Evolutionary conservation across 2,113 vertebrate genomes (phyloP), one percentile per base, ranked within the genome.

Genomic region (Cyphomyrus plagiostoma): DNA sequence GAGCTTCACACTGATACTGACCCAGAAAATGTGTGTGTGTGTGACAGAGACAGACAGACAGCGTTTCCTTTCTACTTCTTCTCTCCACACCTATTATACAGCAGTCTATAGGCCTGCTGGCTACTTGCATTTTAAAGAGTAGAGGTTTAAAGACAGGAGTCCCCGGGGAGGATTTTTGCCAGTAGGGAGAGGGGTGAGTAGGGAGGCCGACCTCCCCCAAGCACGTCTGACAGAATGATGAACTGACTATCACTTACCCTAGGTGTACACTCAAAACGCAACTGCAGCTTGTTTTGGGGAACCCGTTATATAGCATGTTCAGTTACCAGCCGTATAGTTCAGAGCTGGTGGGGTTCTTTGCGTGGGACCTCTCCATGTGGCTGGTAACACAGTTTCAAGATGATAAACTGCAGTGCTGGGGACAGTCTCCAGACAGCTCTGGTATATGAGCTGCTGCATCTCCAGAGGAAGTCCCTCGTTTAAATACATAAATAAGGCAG

Each of bases 91-190:
- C 35, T 96, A 96, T 96, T 96, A 96, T 96, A 95, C 94, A 95
- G 93, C 93, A 95, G 95, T 95, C 96, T 96, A 95, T 96, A 97
- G 96, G 96, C 97, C 97, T 97, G 97, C 97, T 97, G 97, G 97
- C 97, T 98, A 96, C 95, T 93, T 98, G 98, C 98, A 99, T 99
- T 98, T 98, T 98, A 99, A 99, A 97, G 97, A 98, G 97, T 88
- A 90, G 96, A 96, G 96, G 96, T 97, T 99, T 98, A 98, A 97
- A 98, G 97, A 96, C 95, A 92, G 93, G 90, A 96, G 96, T 97
- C 97, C 91, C 96, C 48, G 94, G 97, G 98, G 97, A 97, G 96
- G 93, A 96, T 95, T 95, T 91, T 95, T 96, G 97, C 94, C 96
- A 97, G 96, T 96, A 96, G 96, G 96, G 96, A 97, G 96, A 96